Conservation (phyloP, 2,888 invertebrate genomes). For the Ichneumon xanthorius region DNA sequence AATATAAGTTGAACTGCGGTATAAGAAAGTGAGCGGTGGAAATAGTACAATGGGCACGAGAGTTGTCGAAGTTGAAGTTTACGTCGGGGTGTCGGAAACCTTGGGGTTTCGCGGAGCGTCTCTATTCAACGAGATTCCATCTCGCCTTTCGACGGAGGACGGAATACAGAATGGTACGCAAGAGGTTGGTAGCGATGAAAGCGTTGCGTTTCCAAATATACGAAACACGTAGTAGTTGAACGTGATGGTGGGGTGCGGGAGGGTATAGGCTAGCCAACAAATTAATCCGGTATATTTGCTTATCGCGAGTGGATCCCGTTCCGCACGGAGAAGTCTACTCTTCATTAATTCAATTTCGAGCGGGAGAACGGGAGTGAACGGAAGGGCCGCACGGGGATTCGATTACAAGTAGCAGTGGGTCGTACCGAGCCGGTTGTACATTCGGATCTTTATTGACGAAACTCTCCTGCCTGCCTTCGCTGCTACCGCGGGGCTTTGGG, state of each 20-base stretch:
- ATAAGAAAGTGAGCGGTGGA: constrained; percentile 13
- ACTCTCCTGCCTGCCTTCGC: constrained; percentile 24
- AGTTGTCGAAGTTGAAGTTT: constrained; percentile 26
- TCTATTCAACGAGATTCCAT: constrained; percentile 18
- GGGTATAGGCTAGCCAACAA: constrained; percentile 66
- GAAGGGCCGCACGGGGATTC: constrained; percentile 58
- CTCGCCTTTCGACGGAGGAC: neutral
- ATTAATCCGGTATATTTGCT: constrained; percentile 70
- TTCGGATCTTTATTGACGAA: constrained; percentile 51
- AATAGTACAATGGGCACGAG: constrained; percentile 17
- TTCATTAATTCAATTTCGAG: constrained; percentile 72
- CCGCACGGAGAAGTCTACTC: constrained; percentile 69
- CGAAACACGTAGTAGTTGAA: constrained; percentile 32
- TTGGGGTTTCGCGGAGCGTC: neutral
- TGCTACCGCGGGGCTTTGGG: constrained; percentile 10
- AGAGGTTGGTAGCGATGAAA: constrained; percentile 25
- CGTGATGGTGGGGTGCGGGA: neutral
- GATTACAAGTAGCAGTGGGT: constrained; percentile 57
- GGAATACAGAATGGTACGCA: constrained; percentile 24
- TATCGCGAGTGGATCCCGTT: constrained; percentile 69
- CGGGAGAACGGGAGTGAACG: constrained; percentile 57
- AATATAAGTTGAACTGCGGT: constrained; percentile 15
- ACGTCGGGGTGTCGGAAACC: constrained; percentile 22
- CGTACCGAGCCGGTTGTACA: constrained; percentile 22
- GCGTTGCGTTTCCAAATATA: constrained; percentile 52